Conservation (phyloP, 2,888 invertebrate species). For the Drosophila aldrichi region DNA sequence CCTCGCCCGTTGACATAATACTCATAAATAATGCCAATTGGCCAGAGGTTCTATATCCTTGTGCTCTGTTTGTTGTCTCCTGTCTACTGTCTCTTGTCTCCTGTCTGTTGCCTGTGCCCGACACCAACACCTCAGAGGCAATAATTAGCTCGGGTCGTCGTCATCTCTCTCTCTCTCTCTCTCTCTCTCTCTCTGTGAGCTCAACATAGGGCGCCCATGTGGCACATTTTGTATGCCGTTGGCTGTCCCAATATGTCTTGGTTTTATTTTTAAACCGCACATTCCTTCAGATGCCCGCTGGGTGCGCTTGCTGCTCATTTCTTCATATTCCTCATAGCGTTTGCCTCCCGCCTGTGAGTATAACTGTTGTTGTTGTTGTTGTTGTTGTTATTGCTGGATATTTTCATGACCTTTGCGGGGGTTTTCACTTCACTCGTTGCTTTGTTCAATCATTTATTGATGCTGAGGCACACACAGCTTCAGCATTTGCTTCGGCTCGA, state of each 20-base stretch:
- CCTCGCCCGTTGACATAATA: constrained; percentile 50
- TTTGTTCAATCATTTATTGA: constrained; percentile 82
- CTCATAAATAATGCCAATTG: constrained; percentile 71
- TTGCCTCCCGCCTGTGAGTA: constrained; percentile 31
- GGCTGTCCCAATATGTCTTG: constrained; percentile 38
- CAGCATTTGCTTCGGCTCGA: constrained; percentile 40
- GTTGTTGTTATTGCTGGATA: constrained; percentile 25
- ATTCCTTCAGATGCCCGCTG: constrained; percentile 70
- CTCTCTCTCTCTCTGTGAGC: constrained; percentile 10
- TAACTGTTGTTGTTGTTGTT: constrained; percentile 19
- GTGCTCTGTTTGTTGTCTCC: constrained; percentile 31
- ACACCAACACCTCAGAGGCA: constrained; percentile 50
- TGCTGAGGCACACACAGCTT: constrained; percentile 23
- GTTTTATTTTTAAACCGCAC: constrained; percentile 77
- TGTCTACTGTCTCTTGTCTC: neutral
- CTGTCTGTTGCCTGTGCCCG: neutral
- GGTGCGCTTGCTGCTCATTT: constrained; percentile 50
- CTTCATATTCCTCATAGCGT: constrained; percentile 2
- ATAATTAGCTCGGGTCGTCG: constrained; percentile 55
- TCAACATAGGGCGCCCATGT: constrained; percentile 59
- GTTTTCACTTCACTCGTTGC: constrained; percentile 64
- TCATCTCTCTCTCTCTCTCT: neutral
- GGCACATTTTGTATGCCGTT: constrained; percentile 52
- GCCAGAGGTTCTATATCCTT: constrained; percentile 25
- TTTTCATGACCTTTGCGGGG: constrained; percentile 80